Conservation (phyloP, 2,888 invertebrate genomes). For the Drosophila stalkeri region DNA sequence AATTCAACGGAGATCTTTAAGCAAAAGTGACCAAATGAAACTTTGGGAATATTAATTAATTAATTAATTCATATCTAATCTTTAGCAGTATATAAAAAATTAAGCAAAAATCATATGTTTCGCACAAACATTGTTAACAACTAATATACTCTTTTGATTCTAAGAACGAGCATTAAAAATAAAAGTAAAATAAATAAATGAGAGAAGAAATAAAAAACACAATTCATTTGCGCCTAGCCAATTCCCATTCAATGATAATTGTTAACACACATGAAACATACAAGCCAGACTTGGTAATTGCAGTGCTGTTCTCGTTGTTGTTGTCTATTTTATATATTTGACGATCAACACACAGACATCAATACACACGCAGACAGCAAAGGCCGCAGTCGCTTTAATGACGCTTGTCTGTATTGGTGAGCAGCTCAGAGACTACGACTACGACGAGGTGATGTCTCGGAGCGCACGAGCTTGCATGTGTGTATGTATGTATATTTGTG, state of each 20-base stretch:
- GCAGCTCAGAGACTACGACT: conserved; percentile 61
- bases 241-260: conserved; percentile 66
- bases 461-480: neutral
- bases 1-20: neutral
- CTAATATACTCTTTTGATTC: neutral
- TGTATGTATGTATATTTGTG: neutral
- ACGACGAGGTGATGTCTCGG: conserved; percentile 34
- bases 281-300: conserved; percentile 54
- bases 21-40: neutral
- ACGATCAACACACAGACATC: conserved; percentile 18
- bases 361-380: conserved; percentile 9
- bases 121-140: neutral
- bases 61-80: too few species aligned
- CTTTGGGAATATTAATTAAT: too few species aligned
- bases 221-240: conserved; percentile 33
- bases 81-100: too few species aligned
- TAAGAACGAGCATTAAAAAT: neutral
- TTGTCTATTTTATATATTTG: conserved; percentile 9
- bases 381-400: conserved; percentile 58
- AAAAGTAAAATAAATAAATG: neutral
- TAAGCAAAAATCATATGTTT: neutral
- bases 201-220: conserved; percentile 10
- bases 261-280: conserved; percentile 59
- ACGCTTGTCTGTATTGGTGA: conserved; percentile 58
- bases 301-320: conserved; percentile 32